Conservation (phyloP, 1,140 invertebrate genomes). For the Frieseomelitta varia region DNA sequence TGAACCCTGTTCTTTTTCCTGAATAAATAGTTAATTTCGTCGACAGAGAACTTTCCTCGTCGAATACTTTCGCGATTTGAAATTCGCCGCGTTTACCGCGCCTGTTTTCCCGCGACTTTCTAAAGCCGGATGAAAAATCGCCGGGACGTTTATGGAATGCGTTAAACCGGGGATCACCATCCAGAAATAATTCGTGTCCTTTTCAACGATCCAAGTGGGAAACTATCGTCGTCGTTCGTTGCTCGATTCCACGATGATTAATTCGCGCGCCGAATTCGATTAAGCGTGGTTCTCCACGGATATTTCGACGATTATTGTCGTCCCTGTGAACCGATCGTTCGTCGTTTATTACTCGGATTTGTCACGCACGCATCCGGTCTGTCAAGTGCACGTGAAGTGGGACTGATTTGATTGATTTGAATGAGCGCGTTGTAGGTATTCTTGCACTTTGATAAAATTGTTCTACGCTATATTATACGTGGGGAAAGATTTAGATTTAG, state of each 20-base stretch:
- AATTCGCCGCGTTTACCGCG: neutral
- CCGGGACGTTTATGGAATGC: neutral
- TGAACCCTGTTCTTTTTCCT: too few relatives aligned
- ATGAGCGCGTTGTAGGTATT: neutral
- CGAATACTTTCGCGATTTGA: conserved; percentile 11
- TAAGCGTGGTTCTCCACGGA: neutral
- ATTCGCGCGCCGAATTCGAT: neutral
- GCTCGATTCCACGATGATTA: neutral
- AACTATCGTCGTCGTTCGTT: neutral
- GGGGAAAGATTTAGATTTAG: too few relatives aligned
- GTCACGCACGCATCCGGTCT: neutral
- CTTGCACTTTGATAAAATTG: too few relatives aligned
- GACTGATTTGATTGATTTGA: neutral
- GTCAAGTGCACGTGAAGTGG: neutral
- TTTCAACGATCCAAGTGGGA: neutral
- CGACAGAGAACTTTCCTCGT: neutral
- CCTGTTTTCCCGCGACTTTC: conserved; percentile 21
- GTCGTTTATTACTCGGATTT: neutral
- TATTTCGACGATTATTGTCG: neutral
- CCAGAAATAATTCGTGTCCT: conserved; percentile 27
- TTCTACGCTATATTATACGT: too few relatives aligned
- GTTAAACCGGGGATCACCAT: conserved; percentile 1
- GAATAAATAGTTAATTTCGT: neutral
- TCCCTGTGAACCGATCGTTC: neutral
- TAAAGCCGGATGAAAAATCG: conserved; percentile 11